Base-by-base conservation (phyloP, 2,888 invertebrate genomes). In the Limnephilus lunatus region DNA sequence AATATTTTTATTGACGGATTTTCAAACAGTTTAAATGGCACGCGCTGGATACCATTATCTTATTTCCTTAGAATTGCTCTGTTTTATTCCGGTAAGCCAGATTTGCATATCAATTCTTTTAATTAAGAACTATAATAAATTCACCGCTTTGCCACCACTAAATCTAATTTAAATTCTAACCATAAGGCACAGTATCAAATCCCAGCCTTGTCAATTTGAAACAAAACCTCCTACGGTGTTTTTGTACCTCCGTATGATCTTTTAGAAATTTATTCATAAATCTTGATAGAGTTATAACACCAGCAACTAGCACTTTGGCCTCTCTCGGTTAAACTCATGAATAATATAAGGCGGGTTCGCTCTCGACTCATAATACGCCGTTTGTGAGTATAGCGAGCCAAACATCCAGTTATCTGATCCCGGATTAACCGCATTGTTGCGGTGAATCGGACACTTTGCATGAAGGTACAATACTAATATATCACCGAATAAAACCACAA, bases 201-300 rank as follows among this genome's bases (percentile, higher is more conserved):
- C 39, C 25, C 68, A 32, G 53, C 44, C 81, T 31, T 44, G 92
- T 92, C 82, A 82, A 82, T 81, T 90, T 92, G n/a, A 90, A 87
- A 90, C 92, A 87, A 92, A 90, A 90, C 90, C 68, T 68, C 85
- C 85, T 81, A 90, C 90, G 89, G 90, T 31, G 39, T 88, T 82
- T 87, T 92, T 92, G 90, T 92, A 83, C 48, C 44, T 85, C 86
- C 2, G 81, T 81, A 83, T 68, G 90, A 90, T 92, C 90, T 90
- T 81, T 85, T 88, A 68, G n/a, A 93, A 93, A 93, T 92, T 91
- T 93, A 93, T 93, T 93, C 93, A 93, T 93, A 93, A 91, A 92
- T 92, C 92, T 92, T 88, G 92, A 93, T 93, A 93, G 92, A 93
- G 93, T 92, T 92, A 93, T 93, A 93, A 92, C 92, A 81, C 92